These are phyloP conservation scores for Parnassius glacialis DNA, from an alignment of 2,888 invertebrate species.

Conservation along the genomic window DNA sequence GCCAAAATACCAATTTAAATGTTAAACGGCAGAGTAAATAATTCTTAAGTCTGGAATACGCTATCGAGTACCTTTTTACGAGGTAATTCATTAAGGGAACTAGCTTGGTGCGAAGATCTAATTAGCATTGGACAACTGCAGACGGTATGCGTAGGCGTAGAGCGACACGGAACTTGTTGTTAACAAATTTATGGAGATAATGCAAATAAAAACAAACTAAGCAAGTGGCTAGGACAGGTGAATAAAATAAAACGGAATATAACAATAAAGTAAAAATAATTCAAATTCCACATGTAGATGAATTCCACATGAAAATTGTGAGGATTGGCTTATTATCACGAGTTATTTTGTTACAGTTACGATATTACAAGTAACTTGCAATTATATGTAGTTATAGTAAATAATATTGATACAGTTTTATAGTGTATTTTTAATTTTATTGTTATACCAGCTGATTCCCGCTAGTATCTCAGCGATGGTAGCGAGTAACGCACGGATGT, in stretches of 20 bases:
- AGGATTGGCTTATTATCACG: too few species aligned
- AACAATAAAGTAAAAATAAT: neutral
- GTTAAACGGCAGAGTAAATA: conserved; percentile 34
- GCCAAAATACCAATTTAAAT: conserved; percentile 33
- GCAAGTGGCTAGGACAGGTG: conserved; percentile 8
- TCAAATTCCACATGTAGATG: neutral
- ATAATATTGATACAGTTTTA: too few species aligned
- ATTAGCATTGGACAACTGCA: conserved; percentile 55
- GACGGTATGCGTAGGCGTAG: conserved; percentile 49
- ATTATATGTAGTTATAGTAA: too few species aligned
- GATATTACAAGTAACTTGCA: too few species aligned
- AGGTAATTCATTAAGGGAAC: conserved; percentile 64
- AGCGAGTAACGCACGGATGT: too few species aligned
- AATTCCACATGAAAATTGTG: too few species aligned
- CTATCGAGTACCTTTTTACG: conserved; percentile 47
- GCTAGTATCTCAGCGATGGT: too few species aligned
- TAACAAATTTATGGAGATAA: conserved; percentile 49
- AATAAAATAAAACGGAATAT: conserved; percentile 10
- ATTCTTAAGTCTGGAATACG: conserved; percentile 33
- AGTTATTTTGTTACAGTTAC: too few species aligned
- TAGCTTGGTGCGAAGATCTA: conserved; percentile 56
- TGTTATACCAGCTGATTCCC: too few species aligned
- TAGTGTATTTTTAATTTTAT: too few species aligned
- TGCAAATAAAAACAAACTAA: conserved; percentile 17
- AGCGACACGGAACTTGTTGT: conserved; percentile 38